Base-by-base conservation (phyloP, 2,113 vertebrate genomes). In the Hipposideros armiger region DNA sequence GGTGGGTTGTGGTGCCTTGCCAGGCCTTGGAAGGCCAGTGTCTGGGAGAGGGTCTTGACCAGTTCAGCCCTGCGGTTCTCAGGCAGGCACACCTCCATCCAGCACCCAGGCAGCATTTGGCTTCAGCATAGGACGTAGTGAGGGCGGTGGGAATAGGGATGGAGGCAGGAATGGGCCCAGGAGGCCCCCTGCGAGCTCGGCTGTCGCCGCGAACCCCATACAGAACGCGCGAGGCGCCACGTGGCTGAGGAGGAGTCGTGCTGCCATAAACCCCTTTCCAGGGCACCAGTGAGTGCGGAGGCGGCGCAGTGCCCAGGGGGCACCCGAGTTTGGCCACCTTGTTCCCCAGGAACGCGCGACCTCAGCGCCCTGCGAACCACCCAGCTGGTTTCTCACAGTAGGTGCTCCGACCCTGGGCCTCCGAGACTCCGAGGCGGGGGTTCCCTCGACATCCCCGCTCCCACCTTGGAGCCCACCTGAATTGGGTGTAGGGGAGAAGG, bases 211-310 rank as follows among this genome's bases (percentile, higher is more conserved):
- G 32, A 66, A 74, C 91, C 56, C 47, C 5, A n/a, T 56, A 64
- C 11, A 67, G 74, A 88, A 74, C 11, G 16, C 22, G 42, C 70
- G 2, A 76, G 90, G 40, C 40, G 58, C 96, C 93, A 80, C 69
- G 81, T 94, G 87, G 82, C 91, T 60, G 90, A 81, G 76, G 26
- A 56, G 50, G 26, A 56, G 50, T 69, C 20, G 7, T 28, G n/a
- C 69, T 1, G 82, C 87, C 7, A 5, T 58, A 24, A 94, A 24
- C 62, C 85, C 80, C 60, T 42, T 36, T 16, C 14, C 42, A 14
- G 5, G 0, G 30, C 85, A 16, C 92, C 52, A 19, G 45, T 6
- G 54, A 76, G 76, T 24, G 54, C 19, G 11, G 36, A 17, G 17
- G 30, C n/a, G 11, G 56, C 66, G 32, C 42, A 30, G 84, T 50